Percentiles rank a stretch among this genome's conserved stretches.
Evolutionary conservation across 2,797 vertebrate genomes (phyloP).

Genomic region (Cynopterus sphinx): DNA sequence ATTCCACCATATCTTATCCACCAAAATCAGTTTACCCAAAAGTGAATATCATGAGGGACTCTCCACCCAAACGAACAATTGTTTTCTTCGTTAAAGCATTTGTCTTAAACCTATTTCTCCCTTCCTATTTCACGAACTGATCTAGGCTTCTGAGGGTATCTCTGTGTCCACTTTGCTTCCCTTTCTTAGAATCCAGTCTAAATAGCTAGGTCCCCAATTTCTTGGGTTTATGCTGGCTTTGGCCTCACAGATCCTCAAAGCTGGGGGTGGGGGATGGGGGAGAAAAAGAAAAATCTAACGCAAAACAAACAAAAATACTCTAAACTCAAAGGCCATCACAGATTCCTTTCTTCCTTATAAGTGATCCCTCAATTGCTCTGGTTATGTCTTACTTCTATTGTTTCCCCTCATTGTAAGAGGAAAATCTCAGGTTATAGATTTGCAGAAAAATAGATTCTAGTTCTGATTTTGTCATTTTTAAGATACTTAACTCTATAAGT

Average conservation of each 20-base stretch:
- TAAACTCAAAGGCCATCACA: neutral
- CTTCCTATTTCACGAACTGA: neutral
- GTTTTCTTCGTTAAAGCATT: neutral
- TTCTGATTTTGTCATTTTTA: neutral
- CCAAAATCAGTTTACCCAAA: neutral
- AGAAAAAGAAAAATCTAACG: neutral
- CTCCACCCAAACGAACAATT: neutral
- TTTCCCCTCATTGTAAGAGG: neutral
- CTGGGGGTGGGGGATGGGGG: too few relatives aligned
- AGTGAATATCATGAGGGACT: neutral
- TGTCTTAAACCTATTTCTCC: neutral
- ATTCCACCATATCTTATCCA: too few relatives aligned
- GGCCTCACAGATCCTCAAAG: neutral
- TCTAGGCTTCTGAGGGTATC: neutral
- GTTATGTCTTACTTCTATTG: neutral
- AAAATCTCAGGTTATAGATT: neutral
- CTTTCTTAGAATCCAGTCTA: slow-evolving; percentile 5
- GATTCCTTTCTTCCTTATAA: neutral
- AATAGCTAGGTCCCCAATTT: neutral
- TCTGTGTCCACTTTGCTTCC: neutral
- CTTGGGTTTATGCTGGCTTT: neutral
- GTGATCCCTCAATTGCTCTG: neutral
- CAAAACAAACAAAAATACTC: neutral
- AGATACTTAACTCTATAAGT: neutral
- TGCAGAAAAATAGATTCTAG: neutral